Conservation (phyloP, 1,140 invertebrate species). For the Drosophila rhopaloa region DNA sequence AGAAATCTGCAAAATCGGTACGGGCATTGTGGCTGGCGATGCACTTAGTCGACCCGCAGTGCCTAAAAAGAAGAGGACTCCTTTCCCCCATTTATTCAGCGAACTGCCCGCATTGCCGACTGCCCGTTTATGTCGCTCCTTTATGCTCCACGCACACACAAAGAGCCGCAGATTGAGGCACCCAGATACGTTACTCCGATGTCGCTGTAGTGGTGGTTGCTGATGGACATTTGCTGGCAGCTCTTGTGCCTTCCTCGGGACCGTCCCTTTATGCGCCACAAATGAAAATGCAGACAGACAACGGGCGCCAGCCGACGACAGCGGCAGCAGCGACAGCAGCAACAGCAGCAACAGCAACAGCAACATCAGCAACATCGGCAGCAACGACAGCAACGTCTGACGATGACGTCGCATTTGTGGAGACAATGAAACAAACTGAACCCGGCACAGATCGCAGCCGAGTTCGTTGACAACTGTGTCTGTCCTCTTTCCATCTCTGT, state of each 20-base stretch:
- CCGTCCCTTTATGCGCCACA: constrained; percentile 77
- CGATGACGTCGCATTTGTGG: constrained; percentile 79
- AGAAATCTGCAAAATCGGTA: constrained; percentile 13
- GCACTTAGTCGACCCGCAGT: constrained; percentile 73
- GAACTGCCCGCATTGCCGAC: constrained; percentile 40
- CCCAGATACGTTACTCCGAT: constrained; percentile 24
- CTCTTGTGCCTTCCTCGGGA: constrained; percentile 65
- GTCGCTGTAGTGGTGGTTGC: constrained; percentile 37
- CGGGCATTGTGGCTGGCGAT: constrained; percentile 41
- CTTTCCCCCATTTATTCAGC: constrained; percentile 13
- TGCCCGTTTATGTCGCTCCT: constrained; percentile 25
- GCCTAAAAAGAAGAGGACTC: constrained; percentile 19
- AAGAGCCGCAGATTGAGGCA: constrained; percentile 13
- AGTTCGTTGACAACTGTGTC: constrained; percentile 71
- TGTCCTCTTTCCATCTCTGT: constrained; percentile 4
- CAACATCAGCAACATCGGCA: constrained; percentile 14
- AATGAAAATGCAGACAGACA: constrained; percentile 82
- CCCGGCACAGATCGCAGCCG: constrained; percentile 60
- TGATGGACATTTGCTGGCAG: constrained; percentile 82
- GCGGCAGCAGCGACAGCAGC: constrained; percentile 22
- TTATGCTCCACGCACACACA: constrained; percentile 50
- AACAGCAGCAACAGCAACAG: constrained; percentile 9
- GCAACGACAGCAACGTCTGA: constrained; percentile 60
- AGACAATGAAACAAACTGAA: constrained; percentile 74
- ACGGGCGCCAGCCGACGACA: constrained; percentile 70